Evolutionary conservation across 2,797 vertebrate genomes (phyloP).

Genomic region (Fratercula arctica): DNA sequence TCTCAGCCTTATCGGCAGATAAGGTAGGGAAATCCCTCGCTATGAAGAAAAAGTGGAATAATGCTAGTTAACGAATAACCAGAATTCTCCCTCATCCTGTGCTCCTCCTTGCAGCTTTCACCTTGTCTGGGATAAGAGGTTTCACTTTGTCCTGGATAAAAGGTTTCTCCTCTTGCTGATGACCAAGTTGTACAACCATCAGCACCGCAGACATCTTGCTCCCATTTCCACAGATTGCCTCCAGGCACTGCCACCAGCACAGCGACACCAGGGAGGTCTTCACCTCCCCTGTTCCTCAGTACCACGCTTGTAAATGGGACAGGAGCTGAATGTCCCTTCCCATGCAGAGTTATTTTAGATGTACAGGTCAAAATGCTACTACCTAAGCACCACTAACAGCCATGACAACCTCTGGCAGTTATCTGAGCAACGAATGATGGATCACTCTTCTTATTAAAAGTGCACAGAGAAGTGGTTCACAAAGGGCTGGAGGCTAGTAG

Average conservation of each 20-base stretch:
- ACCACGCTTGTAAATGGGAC: not conserved
- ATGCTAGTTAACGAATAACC: not conserved
- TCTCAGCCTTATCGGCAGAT: too few relatives aligned
- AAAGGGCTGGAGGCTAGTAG: not conserved
- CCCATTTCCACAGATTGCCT: not conserved
- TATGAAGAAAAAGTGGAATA: not conserved
- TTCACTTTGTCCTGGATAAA: not conserved
- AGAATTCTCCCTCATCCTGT: not conserved
- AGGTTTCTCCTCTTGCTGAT: not conserved
- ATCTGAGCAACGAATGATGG: not conserved
- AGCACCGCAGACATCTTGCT: not conserved
- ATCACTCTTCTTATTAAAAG: not conserved
- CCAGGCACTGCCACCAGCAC: rapidly evolving
- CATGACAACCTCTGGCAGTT: not conserved
- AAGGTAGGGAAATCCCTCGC: not conserved
- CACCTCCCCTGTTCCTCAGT: not conserved
- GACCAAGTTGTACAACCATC: not conserved
- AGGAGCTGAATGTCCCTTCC: not conserved
- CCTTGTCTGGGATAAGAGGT: not conserved
- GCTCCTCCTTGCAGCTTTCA: not conserved
- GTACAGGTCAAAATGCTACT: not conserved
- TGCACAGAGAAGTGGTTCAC: not conserved
- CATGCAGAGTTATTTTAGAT: not conserved
- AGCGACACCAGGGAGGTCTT: not conserved
- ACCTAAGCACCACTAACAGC: not conserved